Evolutionary conservation across 2,797 vertebrate genomes (phyloP), one percentile per base, ranked within the genome.

Genomic region (Triplophysa bombifrons): DNA sequence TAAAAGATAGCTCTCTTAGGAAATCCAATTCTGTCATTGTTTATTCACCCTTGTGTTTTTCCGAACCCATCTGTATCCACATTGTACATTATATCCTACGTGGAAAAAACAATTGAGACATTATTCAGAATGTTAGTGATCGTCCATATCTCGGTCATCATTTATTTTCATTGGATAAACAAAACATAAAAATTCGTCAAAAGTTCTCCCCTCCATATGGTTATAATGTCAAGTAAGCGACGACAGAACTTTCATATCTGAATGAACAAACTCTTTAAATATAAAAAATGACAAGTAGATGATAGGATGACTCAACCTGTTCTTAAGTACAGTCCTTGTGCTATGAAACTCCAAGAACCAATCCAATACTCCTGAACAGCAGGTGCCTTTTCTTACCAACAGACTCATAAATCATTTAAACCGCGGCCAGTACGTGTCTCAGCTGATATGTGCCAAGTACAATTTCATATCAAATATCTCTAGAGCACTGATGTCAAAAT

Each of bases 341-440:
- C 78, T 73, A 67, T 46, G 44, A 81, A 87, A 85, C 81, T 82
- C 84, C 76, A 87, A 65, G 79, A 63, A 68, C 17, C 72, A 77
- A 58, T 71, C 27, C 81, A 76, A 71, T 58, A 80, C 64, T 77
- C 71, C 68, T 86, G 83, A 78, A 83, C 76, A 53, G 80, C 84
- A 72, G 53, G 58, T 58, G 73, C 41, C 63, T 30, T 58, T 79
- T 75, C 63, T 63, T 68, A 67, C 41, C 76, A 68, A 76, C 80
- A 82, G 65, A 77, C 83, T 80, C 74, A 69, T 58, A 68, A 64
- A 72, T 83, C 84, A 71, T 72, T 72, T 74, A 76, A 84, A 86
- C 76, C 82, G 80, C 50, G 80, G 72, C 7, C 83, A 80, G 41
- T 69, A 20, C 19, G 60, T 66, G 70, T 85, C 65, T 86, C 72